These are phyloP conservation scores for Tinamus guttatus DNA, from an alignment of 2,113 vertebrate genomes.

Conservation along the genomic window DNA sequence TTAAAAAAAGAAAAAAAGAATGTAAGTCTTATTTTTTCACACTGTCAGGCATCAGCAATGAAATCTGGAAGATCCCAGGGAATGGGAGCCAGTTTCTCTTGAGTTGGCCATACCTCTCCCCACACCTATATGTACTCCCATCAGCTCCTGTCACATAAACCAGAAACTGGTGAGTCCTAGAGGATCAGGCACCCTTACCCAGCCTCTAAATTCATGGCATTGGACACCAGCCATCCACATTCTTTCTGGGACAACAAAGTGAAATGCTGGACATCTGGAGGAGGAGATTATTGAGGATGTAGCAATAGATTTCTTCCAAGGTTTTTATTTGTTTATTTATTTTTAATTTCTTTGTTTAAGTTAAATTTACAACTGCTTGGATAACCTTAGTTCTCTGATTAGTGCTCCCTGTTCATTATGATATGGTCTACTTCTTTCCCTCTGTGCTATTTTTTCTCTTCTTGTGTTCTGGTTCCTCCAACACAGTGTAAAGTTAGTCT, in stretches of 20 bases:
- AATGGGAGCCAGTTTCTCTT: rapidly evolving
- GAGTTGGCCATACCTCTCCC: background rate
- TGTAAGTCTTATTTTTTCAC: rapidly evolving
- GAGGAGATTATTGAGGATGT: background rate
- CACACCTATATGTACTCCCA: background rate
- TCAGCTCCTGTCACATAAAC: background rate
- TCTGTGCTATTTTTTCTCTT: constrained; percentile 14
- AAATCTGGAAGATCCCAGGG: background rate
- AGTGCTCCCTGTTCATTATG: background rate
- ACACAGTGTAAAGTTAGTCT: constrained; percentile 47
- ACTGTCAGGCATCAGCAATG: background rate
- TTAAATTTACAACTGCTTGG: background rate
- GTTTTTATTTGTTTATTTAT: background rate
- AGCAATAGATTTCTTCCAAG: background rate
- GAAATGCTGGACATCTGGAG: background rate
- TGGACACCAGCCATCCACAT: rapidly evolving
- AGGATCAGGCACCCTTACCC: background rate
- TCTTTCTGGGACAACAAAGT: background rate
- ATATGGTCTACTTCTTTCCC: constrained; percentile 13
- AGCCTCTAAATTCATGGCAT: background rate
- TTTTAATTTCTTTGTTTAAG: background rate
- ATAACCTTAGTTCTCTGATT: background rate
- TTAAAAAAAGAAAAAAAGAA: background rate
- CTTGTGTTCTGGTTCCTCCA: constrained; percentile 22
- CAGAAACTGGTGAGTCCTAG: background rate